phyloP scores from a whole-genome alignment of 2,888 invertebrate species.

The Galerucella calmariensis region DNA sequence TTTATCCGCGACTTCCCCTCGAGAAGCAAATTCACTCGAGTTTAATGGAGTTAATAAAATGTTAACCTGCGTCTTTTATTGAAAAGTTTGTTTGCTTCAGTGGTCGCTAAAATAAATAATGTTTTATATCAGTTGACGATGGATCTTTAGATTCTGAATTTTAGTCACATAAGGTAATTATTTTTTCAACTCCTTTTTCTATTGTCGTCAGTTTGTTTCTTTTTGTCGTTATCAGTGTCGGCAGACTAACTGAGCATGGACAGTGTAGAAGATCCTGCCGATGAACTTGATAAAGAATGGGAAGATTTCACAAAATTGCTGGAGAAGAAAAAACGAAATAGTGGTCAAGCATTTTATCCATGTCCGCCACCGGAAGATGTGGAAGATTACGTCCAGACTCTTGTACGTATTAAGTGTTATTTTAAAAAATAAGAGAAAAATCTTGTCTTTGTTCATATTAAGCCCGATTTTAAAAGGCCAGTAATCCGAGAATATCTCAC shows the following conservation, averaged over 20 bases:
- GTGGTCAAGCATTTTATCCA: constrained; percentile 68
- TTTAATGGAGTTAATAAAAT: constrained; percentile 16
- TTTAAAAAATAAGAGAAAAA: neutral
- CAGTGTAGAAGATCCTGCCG: constrained; percentile 66
- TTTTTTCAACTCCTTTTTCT: neutral
- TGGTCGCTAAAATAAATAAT: constrained; percentile 20
- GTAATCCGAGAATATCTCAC: no score
- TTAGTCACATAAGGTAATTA: neutral
- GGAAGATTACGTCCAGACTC: constrained; percentile 45
- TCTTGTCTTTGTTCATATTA: no score
- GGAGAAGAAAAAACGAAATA: constrained; percentile 66
- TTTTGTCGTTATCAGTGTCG: neutral
- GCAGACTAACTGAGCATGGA: constrained; percentile 30
- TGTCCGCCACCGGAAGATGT: constrained; percentile 65
- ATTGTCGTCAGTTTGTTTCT: neutral
- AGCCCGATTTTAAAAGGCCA: no score
- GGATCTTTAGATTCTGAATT: neutral
- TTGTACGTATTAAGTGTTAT: constrained; percentile 29
- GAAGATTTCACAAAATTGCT: constrained; percentile 70
- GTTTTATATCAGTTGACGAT: neutral
- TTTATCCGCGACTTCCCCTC: constrained; percentile 38
- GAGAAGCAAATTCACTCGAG: constrained; percentile 1
- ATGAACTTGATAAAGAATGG: constrained; percentile 71
- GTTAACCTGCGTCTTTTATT: constrained; percentile 27
- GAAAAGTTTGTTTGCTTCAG: constrained; percentile 1